Evolutionary conservation across 1,140 invertebrate genomes (phyloP), one percentile per base, ranked within the genome.

Genomic region (Zaprionus vittiger): DNA sequence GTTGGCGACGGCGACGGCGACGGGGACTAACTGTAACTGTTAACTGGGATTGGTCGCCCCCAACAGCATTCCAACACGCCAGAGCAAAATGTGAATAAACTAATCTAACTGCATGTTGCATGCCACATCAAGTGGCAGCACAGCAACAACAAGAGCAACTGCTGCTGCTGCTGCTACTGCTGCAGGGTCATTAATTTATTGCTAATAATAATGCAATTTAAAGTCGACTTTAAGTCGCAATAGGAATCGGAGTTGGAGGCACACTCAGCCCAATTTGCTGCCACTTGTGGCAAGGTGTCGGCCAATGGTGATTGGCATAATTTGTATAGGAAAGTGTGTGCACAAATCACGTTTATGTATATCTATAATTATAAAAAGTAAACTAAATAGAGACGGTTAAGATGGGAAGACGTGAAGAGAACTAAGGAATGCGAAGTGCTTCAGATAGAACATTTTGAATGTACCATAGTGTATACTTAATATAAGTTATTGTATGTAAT

Each of bases 51-150:
- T 59, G 60, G 81, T 79, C 85, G 85, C 84, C 83, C 80, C 79
- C 83, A 80, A 77, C 71, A 75, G 65, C 78, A 87, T 89, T 87
- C 85, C 84, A 47, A 73, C 84, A 87, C 74, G 84, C 84, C 56
- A 87, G 44, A 79, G 74, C 56, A 77, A 86, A 79, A 73, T 66
- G 49, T 64, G 68, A 73, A 73, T 73, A 67, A 67, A 61, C 76
- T 64, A 67, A 73, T 56, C 81, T 87, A 87, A 87, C 84, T 87
- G 84, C 84, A 84, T 84, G 81, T 87, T 84, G 84, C 84, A 87
- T 87, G 84, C 75, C 85, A 84, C 84, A 38, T 20, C 41, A 52
- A 52, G 20, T 52, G 47, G 64, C 54, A 66, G 82, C 73, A 75
- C 77, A 75, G 52, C 31, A 17, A 56, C 55, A 57, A 24, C 34